phyloP scores from a whole-genome alignment of 2,797 vertebrate genomes.

The Poeciliopsis presidionis region DNA sequence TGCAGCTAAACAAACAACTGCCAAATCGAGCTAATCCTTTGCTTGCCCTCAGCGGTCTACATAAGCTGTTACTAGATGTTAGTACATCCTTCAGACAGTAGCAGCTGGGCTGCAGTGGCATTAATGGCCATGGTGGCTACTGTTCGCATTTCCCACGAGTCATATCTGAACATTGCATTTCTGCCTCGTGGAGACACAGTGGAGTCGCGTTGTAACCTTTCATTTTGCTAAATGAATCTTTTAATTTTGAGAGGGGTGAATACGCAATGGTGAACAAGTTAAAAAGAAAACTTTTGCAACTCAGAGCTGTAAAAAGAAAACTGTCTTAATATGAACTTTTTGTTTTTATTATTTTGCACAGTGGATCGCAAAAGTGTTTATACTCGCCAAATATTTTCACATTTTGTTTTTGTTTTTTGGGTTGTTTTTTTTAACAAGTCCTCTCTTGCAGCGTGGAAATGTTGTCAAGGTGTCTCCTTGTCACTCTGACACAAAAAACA shows the following conservation, averaged over 20 bases:
- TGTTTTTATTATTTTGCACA: not conserved
- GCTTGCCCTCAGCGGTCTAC: slow-evolving; percentile 56
- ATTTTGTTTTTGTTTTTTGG: not conserved
- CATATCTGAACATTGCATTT: not conserved
- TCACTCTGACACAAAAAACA: too few species aligned
- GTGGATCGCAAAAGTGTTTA: not conserved
- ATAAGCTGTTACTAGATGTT: slow-evolving; percentile 40
- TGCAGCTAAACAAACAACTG: slow-evolving; percentile 78
- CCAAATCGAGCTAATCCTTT: slow-evolving; percentile 53
- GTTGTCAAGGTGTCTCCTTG: not conserved
- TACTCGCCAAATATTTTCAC: not conserved
- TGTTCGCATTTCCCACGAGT: not conserved
- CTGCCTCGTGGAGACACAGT: not conserved
- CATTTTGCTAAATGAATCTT: not conserved
- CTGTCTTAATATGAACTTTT: not conserved
- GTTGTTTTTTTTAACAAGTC: not conserved
- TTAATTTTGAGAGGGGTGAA: not conserved
- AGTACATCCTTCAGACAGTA: slow-evolving; percentile 39
- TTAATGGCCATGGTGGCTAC: slow-evolving; percentile 14
- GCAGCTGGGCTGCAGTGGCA: slow-evolving; percentile 51
- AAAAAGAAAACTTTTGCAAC: not conserved
- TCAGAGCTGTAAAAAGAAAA: not conserved
- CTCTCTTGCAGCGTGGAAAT: not conserved
- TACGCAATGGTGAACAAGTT: not conserved
- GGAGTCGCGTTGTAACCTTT: not conserved